Percentiles rank a stretch among this genome's conserved stretches.
These are phyloP conservation scores for Ectropis crepuscularia DNA, from an alignment of 2,888 invertebrate species.

Conservation along the genomic window DNA sequence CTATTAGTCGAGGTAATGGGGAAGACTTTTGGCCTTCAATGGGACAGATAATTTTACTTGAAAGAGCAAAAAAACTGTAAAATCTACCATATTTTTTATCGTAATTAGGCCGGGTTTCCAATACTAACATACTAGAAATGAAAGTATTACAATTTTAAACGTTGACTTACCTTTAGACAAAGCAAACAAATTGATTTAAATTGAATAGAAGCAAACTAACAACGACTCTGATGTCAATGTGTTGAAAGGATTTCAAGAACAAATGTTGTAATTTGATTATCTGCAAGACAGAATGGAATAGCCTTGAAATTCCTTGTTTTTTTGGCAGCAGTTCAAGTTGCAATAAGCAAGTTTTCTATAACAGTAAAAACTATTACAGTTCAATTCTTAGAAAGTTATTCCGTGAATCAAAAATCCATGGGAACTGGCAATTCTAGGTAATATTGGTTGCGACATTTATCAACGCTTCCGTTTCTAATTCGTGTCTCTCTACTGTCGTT, in stretches of 20 bases:
- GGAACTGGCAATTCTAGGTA: constrained; percentile 9
- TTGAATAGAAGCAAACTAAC: too few relatives aligned
- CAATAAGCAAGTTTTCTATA: constrained; percentile 12
- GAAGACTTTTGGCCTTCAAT: too few relatives aligned
- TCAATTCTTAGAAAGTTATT: constrained; percentile 14
- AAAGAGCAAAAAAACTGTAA: too few relatives aligned
- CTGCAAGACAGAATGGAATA: constrained; percentile 4
- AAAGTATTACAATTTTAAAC: too few relatives aligned
- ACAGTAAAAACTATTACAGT: constrained; percentile 13
- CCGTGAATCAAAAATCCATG: constrained; percentile 18
- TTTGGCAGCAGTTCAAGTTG: constrained; percentile 24
- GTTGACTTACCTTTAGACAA: too few relatives aligned
- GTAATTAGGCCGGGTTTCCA: too few relatives aligned
- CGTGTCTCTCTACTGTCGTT: background rate
- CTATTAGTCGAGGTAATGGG: too few relatives aligned
- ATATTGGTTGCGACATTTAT: constrained; percentile 20
- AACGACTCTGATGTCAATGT: too few relatives aligned
- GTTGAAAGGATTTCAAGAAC: constrained; percentile 2
- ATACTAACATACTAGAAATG: too few relatives aligned
- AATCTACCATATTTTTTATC: too few relatives aligned
- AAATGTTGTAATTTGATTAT: constrained; percentile 6
- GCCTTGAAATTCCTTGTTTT: constrained; percentile 9
- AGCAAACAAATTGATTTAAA: too few relatives aligned
- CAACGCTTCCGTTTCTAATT: constrained; percentile 18
- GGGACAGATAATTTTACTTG: too few relatives aligned